Evolutionary conservation across 2,113 vertebrate genomes (phyloP).

Genomic region (Capreolus pygargus): DNA sequence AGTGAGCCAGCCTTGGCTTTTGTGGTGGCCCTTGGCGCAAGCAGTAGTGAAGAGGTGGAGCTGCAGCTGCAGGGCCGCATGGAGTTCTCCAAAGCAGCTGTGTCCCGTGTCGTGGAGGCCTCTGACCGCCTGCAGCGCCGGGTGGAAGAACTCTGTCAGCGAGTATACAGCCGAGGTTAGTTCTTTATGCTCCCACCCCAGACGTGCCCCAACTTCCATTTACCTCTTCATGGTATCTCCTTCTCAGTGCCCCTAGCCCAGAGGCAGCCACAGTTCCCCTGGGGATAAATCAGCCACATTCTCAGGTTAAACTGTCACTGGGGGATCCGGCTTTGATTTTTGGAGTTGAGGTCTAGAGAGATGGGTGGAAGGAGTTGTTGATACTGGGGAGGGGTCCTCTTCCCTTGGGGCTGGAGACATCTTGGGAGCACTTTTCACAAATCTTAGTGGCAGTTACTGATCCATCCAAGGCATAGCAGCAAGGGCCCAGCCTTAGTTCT

Average conservation of each 20-base stretch:
- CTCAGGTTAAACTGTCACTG: background rate
- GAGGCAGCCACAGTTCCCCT: background rate
- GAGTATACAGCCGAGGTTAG: conserved; percentile 85
- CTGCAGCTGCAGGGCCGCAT: conserved; percentile 90
- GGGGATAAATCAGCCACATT: background rate
- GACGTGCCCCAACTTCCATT: too few species aligned
- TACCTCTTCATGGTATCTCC: background rate
- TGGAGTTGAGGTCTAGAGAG: background rate
- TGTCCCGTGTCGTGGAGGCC: conserved; percentile 87
- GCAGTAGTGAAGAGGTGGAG: conserved; percentile 90
- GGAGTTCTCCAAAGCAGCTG: conserved; percentile 91
- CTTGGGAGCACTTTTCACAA: background rate
- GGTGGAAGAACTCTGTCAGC: conserved; percentile 86
- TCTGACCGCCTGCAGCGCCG: conserved; percentile 88
- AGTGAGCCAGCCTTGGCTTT: conserved; percentile 88
- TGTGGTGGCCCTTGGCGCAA: conserved; percentile 87
- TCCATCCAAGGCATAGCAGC: background rate
- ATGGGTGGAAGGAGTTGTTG: background rate
- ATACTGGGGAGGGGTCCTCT: background rate
- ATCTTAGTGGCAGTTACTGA: background rate
- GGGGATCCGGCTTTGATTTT: background rate
- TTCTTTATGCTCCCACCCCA: background rate
- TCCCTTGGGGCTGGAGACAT: background rate
- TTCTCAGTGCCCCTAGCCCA: background rate
- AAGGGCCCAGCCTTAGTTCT: background rate